Evolutionary conservation across 1,140 invertebrate species (phyloP).

Genomic region (Rhizoglyphus robini): DNA sequence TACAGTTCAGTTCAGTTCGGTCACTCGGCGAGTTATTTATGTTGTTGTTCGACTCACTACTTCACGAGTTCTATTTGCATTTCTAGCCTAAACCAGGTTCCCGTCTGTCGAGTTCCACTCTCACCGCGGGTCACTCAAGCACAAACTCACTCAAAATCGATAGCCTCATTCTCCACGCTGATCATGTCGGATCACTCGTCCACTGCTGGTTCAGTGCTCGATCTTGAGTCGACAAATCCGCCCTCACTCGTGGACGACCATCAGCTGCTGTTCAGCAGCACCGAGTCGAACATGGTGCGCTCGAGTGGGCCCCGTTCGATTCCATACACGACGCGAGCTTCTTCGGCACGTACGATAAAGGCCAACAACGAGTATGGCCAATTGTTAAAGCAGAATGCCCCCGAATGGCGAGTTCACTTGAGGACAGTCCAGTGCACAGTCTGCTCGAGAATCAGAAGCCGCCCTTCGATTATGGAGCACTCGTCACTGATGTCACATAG

Average conservation of each 20-base stretch:
- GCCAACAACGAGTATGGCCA: too few species aligned
- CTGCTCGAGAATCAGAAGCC: constrained; percentile 55
- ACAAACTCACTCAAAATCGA: too few species aligned
- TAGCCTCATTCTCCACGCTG: too few species aligned
- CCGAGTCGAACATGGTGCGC: too few species aligned
- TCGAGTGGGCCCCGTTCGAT: too few species aligned
- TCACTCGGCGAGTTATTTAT: too few species aligned
- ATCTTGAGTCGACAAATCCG: background rate
- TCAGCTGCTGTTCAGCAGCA: background rate
- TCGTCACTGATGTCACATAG: constrained; percentile 31
- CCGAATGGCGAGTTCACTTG: background rate
- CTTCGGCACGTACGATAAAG: background rate
- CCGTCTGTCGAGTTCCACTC: background rate
- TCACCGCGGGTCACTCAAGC: background rate
- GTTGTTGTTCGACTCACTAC: too few species aligned
- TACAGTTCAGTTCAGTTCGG: too few species aligned
- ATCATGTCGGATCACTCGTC: too few species aligned
- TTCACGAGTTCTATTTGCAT: background rate
- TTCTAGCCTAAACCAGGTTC: background rate
- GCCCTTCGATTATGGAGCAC: constrained; percentile 49
- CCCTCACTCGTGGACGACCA: background rate
- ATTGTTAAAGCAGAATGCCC: too few species aligned
- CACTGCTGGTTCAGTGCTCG: background rate
- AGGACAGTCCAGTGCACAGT: background rate
- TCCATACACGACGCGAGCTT: background rate